These are phyloP conservation scores for Folsomia candida DNA, from an alignment of 2,888 invertebrate species.

Conservation along the genomic window DNA sequence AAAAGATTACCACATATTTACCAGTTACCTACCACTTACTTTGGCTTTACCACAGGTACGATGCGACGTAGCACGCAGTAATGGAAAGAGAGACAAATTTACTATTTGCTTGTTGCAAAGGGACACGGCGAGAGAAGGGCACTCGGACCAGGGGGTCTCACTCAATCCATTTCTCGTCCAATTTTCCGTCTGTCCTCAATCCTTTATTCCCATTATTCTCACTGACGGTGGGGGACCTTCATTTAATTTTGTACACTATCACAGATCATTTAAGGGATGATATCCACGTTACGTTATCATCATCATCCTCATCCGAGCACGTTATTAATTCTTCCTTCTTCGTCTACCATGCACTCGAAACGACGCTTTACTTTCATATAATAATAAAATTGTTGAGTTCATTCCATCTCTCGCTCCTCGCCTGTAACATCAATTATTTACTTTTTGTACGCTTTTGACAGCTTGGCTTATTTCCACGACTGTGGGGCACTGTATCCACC, in stretches of 20 bases:
- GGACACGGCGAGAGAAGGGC: conserved; percentile 1
- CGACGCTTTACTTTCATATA: neutral
- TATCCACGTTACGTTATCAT: neutral
- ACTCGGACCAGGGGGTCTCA: conserved; percentile 9
- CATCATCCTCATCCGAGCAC: neutral
- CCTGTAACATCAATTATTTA: conserved; percentile 18
- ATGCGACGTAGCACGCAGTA: too few species aligned
- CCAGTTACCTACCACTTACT: too few species aligned
- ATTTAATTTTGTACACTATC: conserved; percentile 4
- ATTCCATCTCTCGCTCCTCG: neutral
- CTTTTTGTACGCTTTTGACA: conserved; percentile 8
- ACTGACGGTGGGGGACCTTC: conserved; percentile 10
- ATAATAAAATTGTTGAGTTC: conserved; percentile 13
- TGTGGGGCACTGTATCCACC: too few species aligned
- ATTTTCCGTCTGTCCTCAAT: conserved; percentile 36
- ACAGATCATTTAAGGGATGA: conserved; percentile 1
- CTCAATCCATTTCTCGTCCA: conserved; percentile 30
- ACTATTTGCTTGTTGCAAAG: neutral
- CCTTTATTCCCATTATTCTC: conserved; percentile 30
- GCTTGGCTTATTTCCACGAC: neutral
- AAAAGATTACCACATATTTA: too few species aligned
- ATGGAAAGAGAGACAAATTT: conserved; percentile 11
- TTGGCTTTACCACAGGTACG: too few species aligned
- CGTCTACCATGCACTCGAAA: neutral
- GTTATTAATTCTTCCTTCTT: too few species aligned